Evolutionary conservation across 1,140 invertebrate genomes (phyloP), one percentile per base, ranked within the genome.

Genomic region (Heterodera schachtii): DNA sequence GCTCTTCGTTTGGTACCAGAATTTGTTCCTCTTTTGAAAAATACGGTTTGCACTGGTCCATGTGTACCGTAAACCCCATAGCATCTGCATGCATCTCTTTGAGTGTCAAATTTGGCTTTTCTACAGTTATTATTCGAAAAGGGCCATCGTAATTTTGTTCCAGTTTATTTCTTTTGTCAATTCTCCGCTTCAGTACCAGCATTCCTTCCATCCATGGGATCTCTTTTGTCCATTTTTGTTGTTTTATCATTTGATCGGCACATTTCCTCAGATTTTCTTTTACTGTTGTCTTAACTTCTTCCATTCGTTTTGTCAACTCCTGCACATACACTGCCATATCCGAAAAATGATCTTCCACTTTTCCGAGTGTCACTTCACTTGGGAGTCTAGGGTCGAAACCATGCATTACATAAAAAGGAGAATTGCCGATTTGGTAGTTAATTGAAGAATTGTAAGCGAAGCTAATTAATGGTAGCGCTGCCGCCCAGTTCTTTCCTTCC

Each of bases 81-180:
- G 3, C n/a, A 41, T 44, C 52, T 46, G 57, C 13, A 3, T 64
- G 13, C 19, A 43, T 6, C 6, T 69, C 75, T 78, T 43, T 16
- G 3, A 78, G n/a, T 67, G n/a, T 9, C n/a, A 78, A 66, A 66
- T 78, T 78, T 16, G 75, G 75, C 21, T 66, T 78, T 69, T 78
- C 49, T 11, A 78, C 11, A 67, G 6, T 43, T 0, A 78, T 66
- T 11, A 78, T 78, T 3, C 67, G 75, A 5, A 8, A 67, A 2
- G 75, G 75, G 1, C 75, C 75, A 13, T 64, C n/a, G 13, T 9
- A 78, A 21, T 78, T 78, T 3, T 21, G 2, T 43, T 66, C 75
- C 2, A 78, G 31, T 78, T 78, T 78, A 7, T n/a, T 6, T 31
- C 46, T 46, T 19, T 78, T 78, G 8, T 66, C 75, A 19, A 43